Base-by-base conservation (phyloP, 2,888 invertebrate genomes). In the Limulus polyphemus region DNA sequence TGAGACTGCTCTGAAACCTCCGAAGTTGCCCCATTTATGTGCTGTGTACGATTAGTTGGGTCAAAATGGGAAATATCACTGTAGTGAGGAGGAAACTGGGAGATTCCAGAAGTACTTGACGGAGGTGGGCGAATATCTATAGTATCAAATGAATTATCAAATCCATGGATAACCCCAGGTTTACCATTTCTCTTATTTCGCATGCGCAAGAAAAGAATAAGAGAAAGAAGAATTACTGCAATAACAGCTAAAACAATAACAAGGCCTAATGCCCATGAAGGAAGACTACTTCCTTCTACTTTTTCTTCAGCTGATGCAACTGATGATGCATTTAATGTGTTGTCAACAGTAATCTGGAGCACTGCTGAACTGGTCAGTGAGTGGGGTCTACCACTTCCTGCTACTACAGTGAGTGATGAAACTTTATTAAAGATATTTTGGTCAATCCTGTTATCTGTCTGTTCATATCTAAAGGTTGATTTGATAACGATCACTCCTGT, bases 1-100 rank as follows among this genome's bases (percentile, higher is more conserved):
- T 93, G 92, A 69, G 94, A 94, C 49, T 93, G 93, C 2, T 91
- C 93, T 0, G 92, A 93, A 10, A 94, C 78, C 74, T 94, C 93
- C 0, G 93, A 93, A 0, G 91, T 74, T 51, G 88, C 57, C 88
- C 90, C 63, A 57, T 65, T 65, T n/a, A 65, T 65, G 61, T 67
- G 63, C 14, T 62, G 63, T 13, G 67, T 61, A 49, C 65, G 68
- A 61, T 69, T 70, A 12, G 69, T 65, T 16, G 69, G 68, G 57
- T 69, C 68, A 62, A 69, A 70, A 56, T 70, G 70, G 17, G 69
- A 67, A 67, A 92, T 90, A 75, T 92, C 91, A 73, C 90, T 90
- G 75, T 91, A 92, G 74, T 90, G 90, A 4, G 90, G 91, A 0
- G 89, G 89, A 73, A 90, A 91, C 73, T 89, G 90, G 3, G 67